Percentiles rank a stretch among this genome's conserved stretches.
These are phyloP conservation scores for Buphagus erythrorhynchus DNA, from an alignment of 2,797 vertebrate genomes.

Conservation along the genomic window DNA sequence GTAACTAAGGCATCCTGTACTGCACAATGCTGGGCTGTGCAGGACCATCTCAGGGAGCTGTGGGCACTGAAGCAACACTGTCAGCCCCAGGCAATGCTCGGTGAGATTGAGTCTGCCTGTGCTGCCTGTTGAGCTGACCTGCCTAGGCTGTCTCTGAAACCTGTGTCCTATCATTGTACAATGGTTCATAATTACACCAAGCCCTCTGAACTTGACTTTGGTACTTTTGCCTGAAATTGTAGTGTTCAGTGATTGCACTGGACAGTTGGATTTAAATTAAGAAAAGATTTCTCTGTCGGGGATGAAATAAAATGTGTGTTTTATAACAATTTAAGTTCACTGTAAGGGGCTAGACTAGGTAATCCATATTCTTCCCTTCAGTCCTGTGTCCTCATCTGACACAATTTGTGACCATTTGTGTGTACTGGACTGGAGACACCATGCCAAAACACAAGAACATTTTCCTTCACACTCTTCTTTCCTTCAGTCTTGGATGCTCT, in stretches of 20 bases:
- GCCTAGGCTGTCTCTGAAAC: background rate
- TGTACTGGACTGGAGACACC: background rate
- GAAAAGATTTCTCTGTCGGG: background rate
- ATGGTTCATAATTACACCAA: background rate
- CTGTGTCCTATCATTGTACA: too few species aligned
- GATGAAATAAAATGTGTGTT: background rate
- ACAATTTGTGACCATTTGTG: background rate
- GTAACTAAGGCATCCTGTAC: background rate
- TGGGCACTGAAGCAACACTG: background rate
- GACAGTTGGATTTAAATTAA: background rate
- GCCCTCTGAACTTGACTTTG: background rate
- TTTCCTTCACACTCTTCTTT: background rate
- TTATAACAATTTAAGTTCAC: background rate
- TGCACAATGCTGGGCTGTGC: background rate
- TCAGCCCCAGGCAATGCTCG: background rate
- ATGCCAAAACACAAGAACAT: background rate
- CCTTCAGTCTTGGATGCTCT: background rate
- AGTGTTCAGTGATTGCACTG: background rate
- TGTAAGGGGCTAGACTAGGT: background rate
- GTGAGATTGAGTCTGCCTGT: background rate
- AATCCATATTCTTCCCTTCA: background rate
- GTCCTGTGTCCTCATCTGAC: background rate
- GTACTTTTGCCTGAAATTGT: background rate
- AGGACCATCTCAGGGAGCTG: background rate
- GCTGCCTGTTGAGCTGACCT: background rate